Conservation (phyloP, 2,888 invertebrate species). For the Callimorpha dominula region DNA sequence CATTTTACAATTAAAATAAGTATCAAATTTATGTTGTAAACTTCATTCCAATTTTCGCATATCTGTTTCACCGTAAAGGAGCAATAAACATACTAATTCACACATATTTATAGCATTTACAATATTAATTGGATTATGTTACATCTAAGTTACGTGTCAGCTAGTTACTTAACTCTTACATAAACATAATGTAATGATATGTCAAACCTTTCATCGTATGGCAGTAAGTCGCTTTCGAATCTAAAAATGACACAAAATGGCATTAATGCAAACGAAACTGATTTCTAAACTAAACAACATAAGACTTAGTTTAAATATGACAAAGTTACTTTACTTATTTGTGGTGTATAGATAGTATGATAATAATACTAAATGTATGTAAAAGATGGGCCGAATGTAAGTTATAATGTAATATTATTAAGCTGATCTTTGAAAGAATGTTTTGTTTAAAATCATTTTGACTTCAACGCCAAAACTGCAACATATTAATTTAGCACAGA, state of each 20-base stretch:
- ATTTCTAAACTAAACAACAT: constrained; percentile 12
- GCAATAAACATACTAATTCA: no score
- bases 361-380: background rate
- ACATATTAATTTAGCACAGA: background rate
- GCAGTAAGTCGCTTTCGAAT: constrained; percentile 75
- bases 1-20: no score
- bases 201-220: constrained; percentile 79
- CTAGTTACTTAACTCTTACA: background rate
- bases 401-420: background rate
- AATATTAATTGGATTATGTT: background rate
- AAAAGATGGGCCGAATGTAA: background rate
- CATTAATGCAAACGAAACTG: constrained; percentile 25
- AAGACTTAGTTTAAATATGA: background rate
- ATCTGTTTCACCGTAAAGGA: no score
- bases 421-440: background rate
- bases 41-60: no score
- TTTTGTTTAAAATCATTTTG: background rate
- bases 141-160: background rate
- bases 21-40: no score
- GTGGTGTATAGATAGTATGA: background rate
- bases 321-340: no score
- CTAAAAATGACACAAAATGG: constrained; percentile 56
- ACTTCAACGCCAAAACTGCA: background rate
- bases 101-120: background rate
- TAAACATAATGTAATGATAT: constrained; percentile 44